Conservation (phyloP, 2,113 vertebrate genomes). For the Rana temporaria region DNA sequence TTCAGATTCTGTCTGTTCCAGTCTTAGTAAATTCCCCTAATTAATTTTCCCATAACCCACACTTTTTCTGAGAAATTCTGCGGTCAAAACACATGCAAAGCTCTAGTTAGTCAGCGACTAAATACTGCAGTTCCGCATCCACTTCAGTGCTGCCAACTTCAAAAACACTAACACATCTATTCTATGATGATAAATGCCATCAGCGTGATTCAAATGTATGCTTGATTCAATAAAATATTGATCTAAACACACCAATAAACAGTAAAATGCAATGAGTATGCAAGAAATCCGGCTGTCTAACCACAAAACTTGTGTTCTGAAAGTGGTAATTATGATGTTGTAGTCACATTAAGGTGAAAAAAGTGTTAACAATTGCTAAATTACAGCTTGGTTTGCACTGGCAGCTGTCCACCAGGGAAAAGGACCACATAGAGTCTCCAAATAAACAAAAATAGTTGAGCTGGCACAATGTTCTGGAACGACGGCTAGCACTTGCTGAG, state of each 20-base stretch:
- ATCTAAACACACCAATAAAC: background rate
- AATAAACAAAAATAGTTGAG: conserved; percentile 58
- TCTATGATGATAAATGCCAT: background rate
- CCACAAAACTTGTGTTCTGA: background rate
- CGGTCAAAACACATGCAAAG: background rate
- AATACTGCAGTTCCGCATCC: background rate
- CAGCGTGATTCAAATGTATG: background rate
- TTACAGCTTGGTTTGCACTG: conserved; percentile 14
- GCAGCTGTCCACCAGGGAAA: conserved; percentile 16
- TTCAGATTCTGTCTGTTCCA: too few species aligned
- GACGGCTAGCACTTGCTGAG: conserved; percentile 54
- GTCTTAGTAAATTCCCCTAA: too few species aligned
- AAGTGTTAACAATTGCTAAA: conserved; percentile 43
- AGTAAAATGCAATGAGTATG: background rate
- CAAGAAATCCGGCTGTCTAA: background rate
- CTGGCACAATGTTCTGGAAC: conserved; percentile 53
- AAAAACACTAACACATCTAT: background rate
- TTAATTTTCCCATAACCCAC: too few species aligned
- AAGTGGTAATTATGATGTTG: conserved; percentile 14
- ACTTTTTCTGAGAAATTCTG: too few species aligned
- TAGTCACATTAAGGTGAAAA: background rate
- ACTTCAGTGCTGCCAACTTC: background rate
- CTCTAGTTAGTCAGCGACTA: background rate
- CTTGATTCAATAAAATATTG: background rate
- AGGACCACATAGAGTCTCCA: conserved; percentile 27